phyloP scores from a whole-genome alignment of 2,113 vertebrate genomes.

The Ursus arctos region DNA sequence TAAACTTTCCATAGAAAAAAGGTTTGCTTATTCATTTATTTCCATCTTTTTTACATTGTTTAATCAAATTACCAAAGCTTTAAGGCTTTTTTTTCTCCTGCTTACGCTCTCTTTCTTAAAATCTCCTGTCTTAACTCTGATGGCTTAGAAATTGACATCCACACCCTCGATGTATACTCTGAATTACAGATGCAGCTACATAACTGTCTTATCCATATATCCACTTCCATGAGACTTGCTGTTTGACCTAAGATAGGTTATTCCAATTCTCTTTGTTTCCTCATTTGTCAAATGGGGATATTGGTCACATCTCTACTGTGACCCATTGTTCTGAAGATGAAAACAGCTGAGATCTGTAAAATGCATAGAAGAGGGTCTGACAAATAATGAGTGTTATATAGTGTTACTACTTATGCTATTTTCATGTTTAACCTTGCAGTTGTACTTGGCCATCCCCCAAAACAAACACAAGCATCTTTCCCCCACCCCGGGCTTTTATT shows the following conservation, averaged over 20 bases:
- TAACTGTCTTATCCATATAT: not conserved
- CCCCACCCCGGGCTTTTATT: not conserved
- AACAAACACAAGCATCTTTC: not conserved
- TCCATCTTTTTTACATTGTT: not conserved
- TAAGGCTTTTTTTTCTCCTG: not conserved
- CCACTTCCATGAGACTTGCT: not conserved
- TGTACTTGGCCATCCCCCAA: not conserved
- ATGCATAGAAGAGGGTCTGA: not conserved
- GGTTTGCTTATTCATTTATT: not conserved
- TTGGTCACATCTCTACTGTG: not conserved
- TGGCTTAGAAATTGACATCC: not conserved
- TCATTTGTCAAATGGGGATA: not conserved
- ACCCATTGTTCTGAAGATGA: not conserved
- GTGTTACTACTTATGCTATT: not conserved
- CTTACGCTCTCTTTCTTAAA: not conserved
- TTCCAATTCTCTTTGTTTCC: not conserved
- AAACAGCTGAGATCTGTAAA: not conserved
- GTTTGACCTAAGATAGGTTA: not conserved
- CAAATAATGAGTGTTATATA: too few species aligned
- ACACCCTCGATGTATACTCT: not conserved
- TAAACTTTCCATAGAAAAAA: not conserved
- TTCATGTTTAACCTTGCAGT: not conserved
- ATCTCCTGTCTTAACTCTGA: not conserved
- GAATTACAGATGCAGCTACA: not conserved
- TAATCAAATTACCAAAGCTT: not conserved